Evolutionary conservation across 2,113 vertebrate genomes (phyloP).

Genomic region (Cettia cetti): DNA sequence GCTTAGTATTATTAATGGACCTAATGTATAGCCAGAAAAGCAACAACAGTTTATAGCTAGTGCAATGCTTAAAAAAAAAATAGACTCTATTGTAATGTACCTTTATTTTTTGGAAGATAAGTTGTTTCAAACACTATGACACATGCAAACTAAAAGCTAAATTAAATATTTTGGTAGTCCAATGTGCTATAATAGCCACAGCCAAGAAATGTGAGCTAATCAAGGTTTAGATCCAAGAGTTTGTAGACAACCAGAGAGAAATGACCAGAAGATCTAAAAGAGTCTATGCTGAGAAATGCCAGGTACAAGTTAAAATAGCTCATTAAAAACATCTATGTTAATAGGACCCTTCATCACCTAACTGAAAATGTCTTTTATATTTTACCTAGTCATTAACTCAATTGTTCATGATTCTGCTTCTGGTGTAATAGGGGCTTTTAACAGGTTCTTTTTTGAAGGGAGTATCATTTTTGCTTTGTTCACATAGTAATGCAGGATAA

Average conservation of each 20-base stretch:
- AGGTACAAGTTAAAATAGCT: slow-evolving; percentile 45
- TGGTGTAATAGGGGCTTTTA: neutral
- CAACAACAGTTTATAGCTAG: neutral
- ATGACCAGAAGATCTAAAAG: neutral
- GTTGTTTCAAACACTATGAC: neutral
- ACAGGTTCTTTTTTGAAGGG: neutral
- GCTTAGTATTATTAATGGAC: neutral
- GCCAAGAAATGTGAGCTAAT: neutral
- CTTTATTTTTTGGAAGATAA: neutral
- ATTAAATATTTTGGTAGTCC: neutral
- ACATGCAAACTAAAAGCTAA: neutral
- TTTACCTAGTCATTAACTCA: slow-evolving; percentile 28
- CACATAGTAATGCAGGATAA: neutral
- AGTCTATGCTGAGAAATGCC: slow-evolving; percentile 1
- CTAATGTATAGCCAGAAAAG: neutral
- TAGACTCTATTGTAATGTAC: neutral
- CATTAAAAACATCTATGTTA: slow-evolving; percentile 33
- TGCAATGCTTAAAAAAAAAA: neutral
- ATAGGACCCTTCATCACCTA: slow-evolving; percentile 14
- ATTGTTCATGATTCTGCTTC: neutral
- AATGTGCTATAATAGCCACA: neutral
- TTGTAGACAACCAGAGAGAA: neutral
- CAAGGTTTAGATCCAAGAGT: neutral
- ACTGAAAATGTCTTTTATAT: neutral
- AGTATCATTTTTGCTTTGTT: neutral